A percentile compares a stretch with the other conserved stretches of the same genome.
These are phyloP conservation scores for Meloidogyne hapla DNA, from an alignment of 1,140 invertebrate species.

Conservation along the genomic window DNA sequence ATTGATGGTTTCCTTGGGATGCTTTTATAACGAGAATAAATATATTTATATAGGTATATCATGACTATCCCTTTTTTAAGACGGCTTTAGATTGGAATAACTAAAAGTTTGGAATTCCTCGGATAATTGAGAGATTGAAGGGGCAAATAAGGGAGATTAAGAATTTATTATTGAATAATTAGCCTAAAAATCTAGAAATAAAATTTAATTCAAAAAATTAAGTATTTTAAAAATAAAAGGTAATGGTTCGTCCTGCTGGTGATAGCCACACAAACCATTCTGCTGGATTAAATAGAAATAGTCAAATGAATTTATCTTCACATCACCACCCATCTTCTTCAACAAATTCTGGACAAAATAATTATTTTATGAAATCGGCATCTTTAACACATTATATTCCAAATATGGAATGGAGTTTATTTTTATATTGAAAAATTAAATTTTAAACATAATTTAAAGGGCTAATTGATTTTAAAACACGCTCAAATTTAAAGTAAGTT, in stretches of 20 bases:
- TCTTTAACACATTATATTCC: slow-evolving; percentile 59
- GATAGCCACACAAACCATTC: slow-evolving; percentile 19
- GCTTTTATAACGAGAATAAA: too few relatives aligned
- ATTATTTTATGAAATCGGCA: slow-evolving; percentile 20
- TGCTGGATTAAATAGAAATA: background rate
- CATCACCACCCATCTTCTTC: background rate
- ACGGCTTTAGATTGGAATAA: too few relatives aligned
- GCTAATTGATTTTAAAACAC: slow-evolving; percentile 56
- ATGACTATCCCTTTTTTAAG: too few relatives aligned
- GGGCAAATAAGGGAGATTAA: too few relatives aligned
- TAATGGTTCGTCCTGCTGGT: slow-evolving; percentile 32
- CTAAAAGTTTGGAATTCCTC: too few relatives aligned
- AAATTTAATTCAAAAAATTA: background rate
- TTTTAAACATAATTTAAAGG: background rate
- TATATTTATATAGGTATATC: too few relatives aligned
- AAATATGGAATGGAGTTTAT: slow-evolving; percentile 58
- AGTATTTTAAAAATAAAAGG: slow-evolving; percentile 10
- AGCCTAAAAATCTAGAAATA: too few relatives aligned
- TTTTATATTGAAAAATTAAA: background rate
- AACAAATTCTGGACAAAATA: background rate
- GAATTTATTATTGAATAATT: too few relatives aligned
- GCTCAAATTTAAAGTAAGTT: slow-evolving; percentile 54
- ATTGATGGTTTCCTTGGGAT: too few relatives aligned
- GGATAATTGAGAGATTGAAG: too few relatives aligned
- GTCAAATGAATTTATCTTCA: background rate